Percentiles rank a stretch among this genome's conserved stretches.
Conservation (phyloP, 2,797 vertebrate species). For the Hirundo rustica region DNA sequence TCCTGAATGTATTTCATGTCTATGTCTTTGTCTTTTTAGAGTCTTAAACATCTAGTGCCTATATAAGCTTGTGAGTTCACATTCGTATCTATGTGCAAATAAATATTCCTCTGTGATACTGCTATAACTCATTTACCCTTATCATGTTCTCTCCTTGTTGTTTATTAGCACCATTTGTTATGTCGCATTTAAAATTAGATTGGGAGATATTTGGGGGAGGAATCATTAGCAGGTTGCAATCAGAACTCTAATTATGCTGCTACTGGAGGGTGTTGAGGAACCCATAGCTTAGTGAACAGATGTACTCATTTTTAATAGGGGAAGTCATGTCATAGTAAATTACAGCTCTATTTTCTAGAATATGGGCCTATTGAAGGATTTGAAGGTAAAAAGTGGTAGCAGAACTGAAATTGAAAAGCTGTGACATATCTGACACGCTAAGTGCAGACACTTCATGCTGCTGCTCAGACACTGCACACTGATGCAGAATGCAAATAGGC, state of each 20-base stretch:
- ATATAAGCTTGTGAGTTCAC: background rate
- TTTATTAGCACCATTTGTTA: constrained; percentile 57
- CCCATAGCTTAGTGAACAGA: constrained; percentile 39
- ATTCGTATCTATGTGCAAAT: background rate
- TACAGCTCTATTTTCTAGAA: constrained; percentile 15
- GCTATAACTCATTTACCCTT: background rate
- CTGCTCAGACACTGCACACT: background rate
- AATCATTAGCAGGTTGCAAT: constrained; percentile 53
- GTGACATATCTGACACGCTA: constrained; percentile 19
- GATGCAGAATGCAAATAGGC: constrained; percentile 41
- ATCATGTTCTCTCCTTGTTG: constrained; percentile 7
- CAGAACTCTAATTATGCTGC: constrained; percentile 54
- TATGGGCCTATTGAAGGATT: background rate
- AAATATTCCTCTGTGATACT: background rate
- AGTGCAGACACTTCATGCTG: background rate
- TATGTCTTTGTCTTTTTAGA: background rate
- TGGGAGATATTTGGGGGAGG: constrained; percentile 46
- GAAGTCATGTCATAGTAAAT: constrained; percentile 36
- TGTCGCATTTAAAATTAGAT: constrained; percentile 43
- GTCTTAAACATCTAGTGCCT: background rate
- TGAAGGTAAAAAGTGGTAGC: constrained; percentile 25
- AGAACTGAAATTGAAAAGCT: constrained; percentile 30
- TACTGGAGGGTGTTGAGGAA: constrained; percentile 43
- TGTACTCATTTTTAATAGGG: constrained; percentile 47
- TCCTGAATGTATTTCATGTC: background rate